Evolutionary conservation across 2,888 invertebrate genomes (phyloP).

Genomic region (Allophyes oxyacanthae): DNA sequence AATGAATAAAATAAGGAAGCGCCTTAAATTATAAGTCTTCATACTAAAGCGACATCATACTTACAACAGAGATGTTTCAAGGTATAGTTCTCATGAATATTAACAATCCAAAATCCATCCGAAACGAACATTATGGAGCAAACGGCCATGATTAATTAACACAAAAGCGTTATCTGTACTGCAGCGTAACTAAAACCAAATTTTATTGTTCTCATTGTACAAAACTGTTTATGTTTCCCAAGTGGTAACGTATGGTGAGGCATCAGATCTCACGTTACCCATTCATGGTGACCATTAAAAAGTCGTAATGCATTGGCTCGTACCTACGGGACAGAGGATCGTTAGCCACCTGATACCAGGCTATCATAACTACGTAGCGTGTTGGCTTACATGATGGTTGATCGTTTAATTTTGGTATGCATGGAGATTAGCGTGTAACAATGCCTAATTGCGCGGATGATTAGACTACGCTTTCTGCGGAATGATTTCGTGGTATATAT

Average conservation of each 20-base stretch:
- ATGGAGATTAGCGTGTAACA: slow-evolving; percentile 58
- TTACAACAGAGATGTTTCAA: no score
- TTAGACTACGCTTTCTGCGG: slow-evolving; percentile 44
- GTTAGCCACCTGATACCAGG: slow-evolving; percentile 86
- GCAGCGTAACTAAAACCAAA: slow-evolving; percentile 77
- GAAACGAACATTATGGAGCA: slow-evolving; percentile 47
- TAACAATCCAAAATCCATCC: slow-evolving; percentile 13
- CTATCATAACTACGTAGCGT: slow-evolving; percentile 73
- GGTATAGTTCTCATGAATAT: no score
- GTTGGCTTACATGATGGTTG: slow-evolving; percentile 59
- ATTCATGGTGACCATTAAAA: slow-evolving; percentile 87
- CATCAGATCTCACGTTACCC: slow-evolving; percentile 84
- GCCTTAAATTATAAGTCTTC: no score
- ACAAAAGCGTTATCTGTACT: slow-evolving; percentile 57
- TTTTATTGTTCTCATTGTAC: slow-evolving; percentile 77
- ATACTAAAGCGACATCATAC: no score
- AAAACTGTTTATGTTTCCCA: slow-evolving; percentile 84
- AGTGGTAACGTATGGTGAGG: slow-evolving; percentile 63
- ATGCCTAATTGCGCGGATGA: slow-evolving; percentile 55
- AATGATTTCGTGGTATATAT: slow-evolving; percentile 36
- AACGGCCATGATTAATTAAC: slow-evolving; percentile 57
- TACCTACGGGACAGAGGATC: slow-evolving; percentile 87
- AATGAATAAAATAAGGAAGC: no score
- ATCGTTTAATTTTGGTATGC: slow-evolving; percentile 74
- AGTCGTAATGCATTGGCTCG: slow-evolving; percentile 76